Evolutionary conservation across 2,113 vertebrate genomes (phyloP), one percentile per base, ranked within the genome.

Genomic region (Stegastes partitus): DNA sequence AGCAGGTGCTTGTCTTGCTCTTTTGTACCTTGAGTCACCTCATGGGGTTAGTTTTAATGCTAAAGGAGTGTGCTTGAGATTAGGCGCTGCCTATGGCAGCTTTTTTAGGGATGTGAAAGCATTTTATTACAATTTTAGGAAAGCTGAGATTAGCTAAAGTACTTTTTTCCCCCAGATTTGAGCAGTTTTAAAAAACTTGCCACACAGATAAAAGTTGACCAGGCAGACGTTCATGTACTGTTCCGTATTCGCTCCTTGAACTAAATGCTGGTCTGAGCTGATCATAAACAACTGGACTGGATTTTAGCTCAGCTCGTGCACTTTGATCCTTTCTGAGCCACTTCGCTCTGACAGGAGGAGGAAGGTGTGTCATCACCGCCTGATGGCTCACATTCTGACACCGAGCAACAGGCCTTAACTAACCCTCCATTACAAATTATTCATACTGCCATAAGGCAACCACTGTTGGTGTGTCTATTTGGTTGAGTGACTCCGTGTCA

Each of bases 271-370:
- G n/a, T n/a, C n/a, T n/a, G n/a, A n/a, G n/a, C n/a, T n/a, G n/a
- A n/a, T n/a, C n/a, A n/a, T n/a, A n/a, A n/a, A n/a, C n/a, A n/a
- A 3, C 19, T 57, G 22, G 11, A 50, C 10, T 55, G 28, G 14
- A n/a, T 44, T 31, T 31, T 11, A 39, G 19, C 31, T 25, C 14
- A 57, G 22, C 28, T 50, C 26, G 11, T 81, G 82, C 70, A 39
- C 77, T 83, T 86, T 87, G 78, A 18, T 68, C 77, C 16, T 42
- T 49, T 53, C 19, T 42, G 45, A 71, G 53, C 10, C 31, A 79
- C 21, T 44, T 34, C 23, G 23, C 54, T 18, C n/a, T 53, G 6
- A 61, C 28, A 61, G 12, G 64, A 59, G 22, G 19, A 15, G 21
- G n/a, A 70, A 68, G 49, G 55, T 72, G 57, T 67, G 64, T 53